phyloP scores from a whole-genome alignment of 2,113 vertebrate species.

The Labeo rohita region DNA sequence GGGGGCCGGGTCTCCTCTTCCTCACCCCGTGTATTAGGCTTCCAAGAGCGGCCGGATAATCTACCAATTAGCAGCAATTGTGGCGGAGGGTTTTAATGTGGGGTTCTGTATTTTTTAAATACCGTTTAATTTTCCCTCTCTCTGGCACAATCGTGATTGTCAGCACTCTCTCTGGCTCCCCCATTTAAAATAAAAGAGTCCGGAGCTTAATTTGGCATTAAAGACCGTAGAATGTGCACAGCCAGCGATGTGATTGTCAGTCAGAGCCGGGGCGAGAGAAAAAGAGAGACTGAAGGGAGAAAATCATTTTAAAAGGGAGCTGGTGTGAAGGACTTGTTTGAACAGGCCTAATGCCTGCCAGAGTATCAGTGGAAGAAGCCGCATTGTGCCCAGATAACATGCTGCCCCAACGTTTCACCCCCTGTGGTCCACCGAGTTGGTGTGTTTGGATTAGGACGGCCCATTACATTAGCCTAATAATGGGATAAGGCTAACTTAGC shows the following conservation, averaged over 20 bases:
- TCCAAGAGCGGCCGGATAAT: slow-evolving; percentile 78
- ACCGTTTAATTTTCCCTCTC: slow-evolving; percentile 75
- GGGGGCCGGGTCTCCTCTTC: slow-evolving; percentile 67
- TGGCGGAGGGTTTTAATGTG: slow-evolving; percentile 76
- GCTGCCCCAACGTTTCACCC: slow-evolving; percentile 72
- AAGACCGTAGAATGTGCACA: slow-evolving; percentile 74
- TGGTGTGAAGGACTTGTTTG: slow-evolving; percentile 81
- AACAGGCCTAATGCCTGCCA: slow-evolving; percentile 69
- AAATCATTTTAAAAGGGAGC: slow-evolving; percentile 79
- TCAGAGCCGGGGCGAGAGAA: slow-evolving; percentile 56
- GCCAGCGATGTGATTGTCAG: slow-evolving; percentile 74
- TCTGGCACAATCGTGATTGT: slow-evolving; percentile 76
- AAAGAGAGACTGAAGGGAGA: slow-evolving; percentile 64
- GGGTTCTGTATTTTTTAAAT: slow-evolving; percentile 79
- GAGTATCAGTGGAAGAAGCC: slow-evolving; percentile 69
- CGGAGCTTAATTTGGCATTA: slow-evolving; percentile 80
- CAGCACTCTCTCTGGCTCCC: slow-evolving; percentile 74
- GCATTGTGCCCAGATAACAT: slow-evolving; percentile 71
- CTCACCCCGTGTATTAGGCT: slow-evolving; percentile 68
- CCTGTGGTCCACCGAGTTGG: slow-evolving; percentile 72
- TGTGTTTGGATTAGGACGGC: slow-evolving; percentile 75
- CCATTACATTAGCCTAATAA: slow-evolving; percentile 79
- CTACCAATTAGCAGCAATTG: slow-evolving; percentile 84
- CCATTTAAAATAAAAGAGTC: slow-evolving; percentile 81
- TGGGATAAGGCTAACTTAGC: slow-evolving; percentile 75